Conservation (phyloP, 2,113 vertebrate species). For the Panthera tigris region DNA sequence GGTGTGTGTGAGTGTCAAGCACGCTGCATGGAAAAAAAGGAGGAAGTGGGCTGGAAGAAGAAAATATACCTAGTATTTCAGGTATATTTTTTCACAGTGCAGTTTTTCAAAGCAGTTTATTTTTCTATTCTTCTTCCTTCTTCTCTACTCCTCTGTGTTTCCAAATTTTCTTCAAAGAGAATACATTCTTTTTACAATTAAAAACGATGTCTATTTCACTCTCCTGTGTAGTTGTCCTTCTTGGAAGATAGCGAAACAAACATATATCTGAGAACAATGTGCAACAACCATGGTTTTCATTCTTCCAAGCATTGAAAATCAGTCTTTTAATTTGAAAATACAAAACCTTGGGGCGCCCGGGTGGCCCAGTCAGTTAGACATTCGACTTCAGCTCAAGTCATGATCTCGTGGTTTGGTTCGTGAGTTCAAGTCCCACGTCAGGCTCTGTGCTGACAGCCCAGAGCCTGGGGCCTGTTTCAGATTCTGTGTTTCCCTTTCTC, state of each 20-base stretch:
- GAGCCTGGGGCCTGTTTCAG: no score
- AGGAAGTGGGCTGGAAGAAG: not conserved
- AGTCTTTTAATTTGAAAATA: not conserved
- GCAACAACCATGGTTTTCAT: not conserved
- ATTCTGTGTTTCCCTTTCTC: no score
- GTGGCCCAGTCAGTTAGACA: no score
- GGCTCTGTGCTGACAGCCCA: no score
- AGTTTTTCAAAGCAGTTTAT: not conserved
- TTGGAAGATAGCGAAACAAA: not conserved
- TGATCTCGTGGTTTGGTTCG: no score
- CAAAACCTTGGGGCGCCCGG: no score
- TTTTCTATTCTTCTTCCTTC: not conserved
- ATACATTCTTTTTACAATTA: not conserved
- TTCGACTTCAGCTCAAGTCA: no score
- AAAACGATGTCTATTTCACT: not conserved
- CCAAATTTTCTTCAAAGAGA: slow-evolving; percentile 13
- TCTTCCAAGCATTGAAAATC: not conserved
- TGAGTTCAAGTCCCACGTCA: no score
- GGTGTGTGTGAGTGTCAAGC: not conserved
- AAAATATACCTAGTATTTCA: not conserved
- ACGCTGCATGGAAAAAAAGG: not conserved
- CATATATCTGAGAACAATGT: not conserved
- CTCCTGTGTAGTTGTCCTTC: not conserved
- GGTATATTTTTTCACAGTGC: not conserved
- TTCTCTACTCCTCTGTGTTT: not conserved